Percentiles rank a stretch among this genome's conserved stretches.
These are phyloP conservation scores for Rhogogaster chlorosoma DNA, from an alignment of 2,888 invertebrate species.

Conservation along the genomic window DNA sequence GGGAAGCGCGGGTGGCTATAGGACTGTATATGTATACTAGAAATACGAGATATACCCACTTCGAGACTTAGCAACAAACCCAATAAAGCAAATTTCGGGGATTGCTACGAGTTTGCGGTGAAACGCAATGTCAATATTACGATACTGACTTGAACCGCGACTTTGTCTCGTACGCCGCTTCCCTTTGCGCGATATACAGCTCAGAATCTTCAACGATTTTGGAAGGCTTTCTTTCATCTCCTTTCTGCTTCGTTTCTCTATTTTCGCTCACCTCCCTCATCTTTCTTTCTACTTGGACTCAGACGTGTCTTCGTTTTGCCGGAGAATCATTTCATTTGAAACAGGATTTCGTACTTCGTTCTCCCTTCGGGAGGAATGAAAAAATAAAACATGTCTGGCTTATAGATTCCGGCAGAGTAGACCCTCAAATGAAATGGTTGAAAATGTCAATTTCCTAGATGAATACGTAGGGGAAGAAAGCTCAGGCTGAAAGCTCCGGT, in stretches of 20 bases:
- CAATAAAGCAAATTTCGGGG: constrained; percentile 47
- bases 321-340: constrained; percentile 22
- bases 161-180: constrained; percentile 29
- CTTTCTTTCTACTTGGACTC: neutral
- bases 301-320: neutral
- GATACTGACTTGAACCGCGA: constrained; percentile 33
- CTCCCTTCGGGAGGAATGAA: neutral
- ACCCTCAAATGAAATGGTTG: neutral
- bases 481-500: neutral
- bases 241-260: constrained; percentile 22
- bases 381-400: neutral
- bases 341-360: constrained; percentile 27
- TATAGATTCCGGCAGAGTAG: constrained; percentile 14
- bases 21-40: neutral
- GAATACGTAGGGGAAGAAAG: constrained; percentile 23
- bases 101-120: constrained; percentile 42
- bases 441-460: constrained; percentile 20
- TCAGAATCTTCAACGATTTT: constrained; percentile 5
- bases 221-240: constrained; percentile 24
- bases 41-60: constrained; percentile 29
- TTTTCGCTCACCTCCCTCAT: neutral
- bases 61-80: constrained; percentile 35
- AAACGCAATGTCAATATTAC: constrained; percentile 39
- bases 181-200: constrained; percentile 4
- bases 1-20: constrained; percentile 35